Conservation (phyloP, 2,797 vertebrate genomes). For the Caiman crocodilus region DNA sequence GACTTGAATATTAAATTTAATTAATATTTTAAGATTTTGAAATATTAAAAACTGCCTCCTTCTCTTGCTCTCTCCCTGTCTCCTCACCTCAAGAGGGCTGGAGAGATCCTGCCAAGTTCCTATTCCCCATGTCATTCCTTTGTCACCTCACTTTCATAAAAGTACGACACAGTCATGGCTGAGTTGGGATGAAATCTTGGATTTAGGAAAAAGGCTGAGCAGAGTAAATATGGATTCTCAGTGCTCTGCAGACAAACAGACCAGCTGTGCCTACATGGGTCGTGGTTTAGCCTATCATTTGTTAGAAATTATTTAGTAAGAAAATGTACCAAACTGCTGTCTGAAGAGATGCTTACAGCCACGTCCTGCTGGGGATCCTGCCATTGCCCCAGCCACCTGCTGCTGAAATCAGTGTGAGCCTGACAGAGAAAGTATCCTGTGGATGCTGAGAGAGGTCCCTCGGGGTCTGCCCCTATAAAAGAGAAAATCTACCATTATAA, state of each 20-base stretch:
- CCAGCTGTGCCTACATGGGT: rapidly evolving
- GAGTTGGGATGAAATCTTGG: neutral
- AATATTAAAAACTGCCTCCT: neutral
- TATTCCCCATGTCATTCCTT: neutral
- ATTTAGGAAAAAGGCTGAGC: neutral
- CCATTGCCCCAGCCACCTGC: neutral
- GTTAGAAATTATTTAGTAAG: neutral
- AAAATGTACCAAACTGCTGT: neutral
- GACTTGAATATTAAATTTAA: neutral
- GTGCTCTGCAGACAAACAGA: no score
- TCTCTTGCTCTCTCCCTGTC: neutral
- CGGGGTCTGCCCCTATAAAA: neutral
- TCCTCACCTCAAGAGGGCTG: neutral
- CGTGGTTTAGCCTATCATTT: neutral
- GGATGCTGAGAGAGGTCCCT: neutral
- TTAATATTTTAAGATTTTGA: no score
- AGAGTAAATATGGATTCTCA: neutral
- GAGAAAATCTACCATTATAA: constrained; percentile 38
- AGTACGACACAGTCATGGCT: neutral
- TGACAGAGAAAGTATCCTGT: neutral
- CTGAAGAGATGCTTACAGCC: neutral
- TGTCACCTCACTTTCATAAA: neutral
- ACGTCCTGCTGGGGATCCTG: neutral
- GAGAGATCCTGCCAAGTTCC: neutral
- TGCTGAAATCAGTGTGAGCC: rapidly evolving